phyloP scores from a whole-genome alignment of 2,888 invertebrate genomes.

The Eledone cirrhosa region DNA sequence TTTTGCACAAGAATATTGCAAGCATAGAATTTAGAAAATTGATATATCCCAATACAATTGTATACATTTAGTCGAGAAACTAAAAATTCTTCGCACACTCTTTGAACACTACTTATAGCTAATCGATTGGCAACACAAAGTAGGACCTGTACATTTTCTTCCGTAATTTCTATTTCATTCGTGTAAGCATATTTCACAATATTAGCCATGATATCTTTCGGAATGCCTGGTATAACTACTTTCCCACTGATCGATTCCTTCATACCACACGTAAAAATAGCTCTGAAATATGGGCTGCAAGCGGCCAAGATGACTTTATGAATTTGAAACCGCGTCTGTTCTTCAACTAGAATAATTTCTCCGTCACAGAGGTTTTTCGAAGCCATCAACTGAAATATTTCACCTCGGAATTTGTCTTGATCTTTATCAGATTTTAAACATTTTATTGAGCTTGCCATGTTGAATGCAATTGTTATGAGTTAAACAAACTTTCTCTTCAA shows the following conservation, averaged over 20 bases:
- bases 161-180: constrained; percentile 74
- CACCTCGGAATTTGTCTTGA: neutral
- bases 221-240: constrained; percentile 46
- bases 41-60: constrained; percentile 85
- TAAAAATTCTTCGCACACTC: constrained; percentile 82
- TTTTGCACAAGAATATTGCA: constrained; percentile 77
- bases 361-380: constrained; percentile 73
- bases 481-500: neutral
- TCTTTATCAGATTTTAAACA: neutral
- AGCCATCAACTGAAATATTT: constrained; percentile 1
- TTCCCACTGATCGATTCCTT: constrained; percentile 66
- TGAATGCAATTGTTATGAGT: neutral
- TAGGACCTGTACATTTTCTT: constrained; percentile 77
- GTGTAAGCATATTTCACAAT: constrained; percentile 76
- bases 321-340: constrained; percentile 82
- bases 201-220: constrained; percentile 43
- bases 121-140: constrained; percentile 79
- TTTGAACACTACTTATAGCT: constrained; percentile 80
- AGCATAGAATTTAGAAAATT: constrained; percentile 82
- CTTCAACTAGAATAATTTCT: constrained; percentile 76
- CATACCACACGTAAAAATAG: constrained; percentile 82
- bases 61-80: constrained; percentile 75
- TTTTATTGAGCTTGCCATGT: neutral
- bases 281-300: constrained; percentile 89
- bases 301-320: constrained; percentile 74